Conservation (phyloP, 2,113 vertebrate genomes). For the Paratilapia polleni region DNA sequence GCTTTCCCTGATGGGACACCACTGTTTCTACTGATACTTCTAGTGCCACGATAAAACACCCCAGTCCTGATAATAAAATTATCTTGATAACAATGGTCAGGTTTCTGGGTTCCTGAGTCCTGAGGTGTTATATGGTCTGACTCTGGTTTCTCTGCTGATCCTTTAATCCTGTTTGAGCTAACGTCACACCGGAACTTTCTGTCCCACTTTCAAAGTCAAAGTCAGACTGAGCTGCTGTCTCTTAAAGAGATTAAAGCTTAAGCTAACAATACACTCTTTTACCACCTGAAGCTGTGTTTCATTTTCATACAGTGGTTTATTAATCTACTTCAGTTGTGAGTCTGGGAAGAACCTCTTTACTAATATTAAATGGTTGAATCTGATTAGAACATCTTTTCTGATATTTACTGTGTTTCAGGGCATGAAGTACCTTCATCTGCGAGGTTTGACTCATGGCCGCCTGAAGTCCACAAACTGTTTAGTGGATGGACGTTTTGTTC, state of each 20-base stretch:
- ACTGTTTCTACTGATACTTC: neutral
- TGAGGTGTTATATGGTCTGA: neutral
- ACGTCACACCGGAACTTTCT: neutral
- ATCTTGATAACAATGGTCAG: neutral
- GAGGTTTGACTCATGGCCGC: slow-evolving; percentile 83
- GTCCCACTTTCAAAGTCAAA: neutral
- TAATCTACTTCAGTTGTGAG: neutral
- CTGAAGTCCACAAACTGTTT: slow-evolving; percentile 92
- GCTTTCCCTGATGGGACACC: no score
- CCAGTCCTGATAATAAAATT: neutral
- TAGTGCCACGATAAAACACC: neutral
- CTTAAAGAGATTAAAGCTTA: neutral
- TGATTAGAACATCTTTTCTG: neutral
- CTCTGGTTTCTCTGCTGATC: neutral
- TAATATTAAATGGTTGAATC: neutral
- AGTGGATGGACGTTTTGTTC: slow-evolving; percentile 89
- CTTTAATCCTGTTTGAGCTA: neutral
- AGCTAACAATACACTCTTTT: neutral
- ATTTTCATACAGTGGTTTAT: neutral
- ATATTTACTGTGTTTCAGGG: slow-evolving; percentile 73
- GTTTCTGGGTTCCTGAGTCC: neutral
- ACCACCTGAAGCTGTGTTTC: neutral
- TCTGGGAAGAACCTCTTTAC: neutral
- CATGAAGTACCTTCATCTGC: slow-evolving; percentile 88
- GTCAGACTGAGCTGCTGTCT: neutral